Base-by-base conservation (phyloP, 1,140 invertebrate species). In the Scylla paramamosain region DNA sequence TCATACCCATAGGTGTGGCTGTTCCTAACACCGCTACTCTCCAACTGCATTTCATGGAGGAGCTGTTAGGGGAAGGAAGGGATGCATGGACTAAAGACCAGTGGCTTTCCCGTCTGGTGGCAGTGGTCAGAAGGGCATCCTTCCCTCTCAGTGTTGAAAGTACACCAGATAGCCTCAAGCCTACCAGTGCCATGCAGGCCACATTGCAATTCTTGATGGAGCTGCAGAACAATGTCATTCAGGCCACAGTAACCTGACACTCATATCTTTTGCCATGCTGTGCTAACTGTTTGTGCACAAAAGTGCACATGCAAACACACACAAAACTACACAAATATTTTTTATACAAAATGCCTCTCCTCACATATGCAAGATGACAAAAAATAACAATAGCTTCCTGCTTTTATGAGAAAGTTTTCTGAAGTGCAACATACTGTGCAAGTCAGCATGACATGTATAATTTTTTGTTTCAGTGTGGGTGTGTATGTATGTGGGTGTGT, bases 1-100 rank as follows among this genome's bases (percentile, higher is more conserved):
- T 77, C 3, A 87, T 59, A 59, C 94, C 94, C 45, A 32, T 95
- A n/a, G 91, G 91, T 87, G 90, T 95, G 83, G 59, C 52, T 77
- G 48, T 95, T 7, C 94, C 94, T 4, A 59, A 0, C 83, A 45
- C 39, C 28, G 12, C 45, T 14, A 77, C 91, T n/a, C 77, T 95
- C 46, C 83, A 89, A 25, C 59, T 83, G 2, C 90, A 59, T 46
- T 95, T 95, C 29, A 52, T 95, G 46, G 91, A 92, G 29, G 91
- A 95, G 39, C 16, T 95, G 77, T 45, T 92, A 4, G 48, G 77
- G 31, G 16, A 45, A 10, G 20, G 46, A 14, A 84, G 67, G 59
- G 39, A 45, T 0, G 7, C 29, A 0, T 86, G 90, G 91, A 46
- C 25, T 20, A 95, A 92, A 83, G 93, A 94, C 16, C n/a, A 90